Evolutionary conservation across 1,140 invertebrate genomes (phyloP).

Genomic region (Adelges cooleyi): DNA sequence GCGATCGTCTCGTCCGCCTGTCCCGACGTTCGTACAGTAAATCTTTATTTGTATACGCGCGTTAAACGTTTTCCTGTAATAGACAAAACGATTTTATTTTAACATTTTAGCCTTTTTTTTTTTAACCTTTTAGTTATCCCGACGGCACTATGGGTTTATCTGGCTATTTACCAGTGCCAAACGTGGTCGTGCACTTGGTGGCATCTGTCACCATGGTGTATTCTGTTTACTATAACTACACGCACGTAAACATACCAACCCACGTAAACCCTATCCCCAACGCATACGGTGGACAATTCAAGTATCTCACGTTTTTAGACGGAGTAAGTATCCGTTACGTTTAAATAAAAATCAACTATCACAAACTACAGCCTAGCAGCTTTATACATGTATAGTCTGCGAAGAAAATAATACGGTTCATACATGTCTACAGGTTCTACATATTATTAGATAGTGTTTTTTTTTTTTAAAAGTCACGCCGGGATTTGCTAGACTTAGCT

Average conservation of each 20-base stretch:
- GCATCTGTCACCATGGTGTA: constrained; percentile 55
- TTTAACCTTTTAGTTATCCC: no score
- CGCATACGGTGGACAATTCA: constrained; percentile 62
- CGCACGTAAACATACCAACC: constrained; percentile 51
- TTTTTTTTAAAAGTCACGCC: no score
- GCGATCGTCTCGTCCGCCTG: not conserved
- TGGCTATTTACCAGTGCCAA: not conserved
- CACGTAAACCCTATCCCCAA: constrained; percentile 38
- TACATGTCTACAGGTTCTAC: no score
- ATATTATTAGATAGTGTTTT: no score
- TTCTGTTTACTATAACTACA: constrained; percentile 40
- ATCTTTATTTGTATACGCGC: not conserved
- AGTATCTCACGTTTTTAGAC: constrained; percentile 76
- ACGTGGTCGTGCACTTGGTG: constrained; percentile 45
- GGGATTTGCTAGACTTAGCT: no score
- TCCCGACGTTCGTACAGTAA: not conserved
- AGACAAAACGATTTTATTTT: not conserved
- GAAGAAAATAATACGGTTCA: no score
- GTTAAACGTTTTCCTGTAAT: not conserved
- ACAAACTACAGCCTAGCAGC: no score
- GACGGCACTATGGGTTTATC: not conserved
- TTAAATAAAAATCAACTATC: no score
- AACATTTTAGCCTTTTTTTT: no score
- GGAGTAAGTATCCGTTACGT: constrained; percentile 57
- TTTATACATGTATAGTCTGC: no score